Evolutionary conservation across 2,888 invertebrate genomes (phyloP).

Genomic region (Meghimatium bilineatum): DNA sequence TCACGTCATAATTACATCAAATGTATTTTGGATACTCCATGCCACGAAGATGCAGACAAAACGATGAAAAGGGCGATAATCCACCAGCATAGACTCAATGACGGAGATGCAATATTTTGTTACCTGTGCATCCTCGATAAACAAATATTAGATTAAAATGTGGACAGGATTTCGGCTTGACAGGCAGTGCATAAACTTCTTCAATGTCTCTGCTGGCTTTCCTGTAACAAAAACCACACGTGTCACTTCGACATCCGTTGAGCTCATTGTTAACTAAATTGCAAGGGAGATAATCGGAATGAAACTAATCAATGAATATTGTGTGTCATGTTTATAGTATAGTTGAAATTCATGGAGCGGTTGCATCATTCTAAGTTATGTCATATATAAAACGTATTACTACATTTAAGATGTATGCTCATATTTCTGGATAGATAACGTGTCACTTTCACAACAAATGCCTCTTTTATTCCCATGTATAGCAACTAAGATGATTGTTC

Average conservation of each 20-base stretch:
- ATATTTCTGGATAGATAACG: too few species aligned
- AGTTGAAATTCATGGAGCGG: too few species aligned
- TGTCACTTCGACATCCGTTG: neutral
- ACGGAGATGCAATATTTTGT: neutral
- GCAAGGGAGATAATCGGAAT: too few species aligned
- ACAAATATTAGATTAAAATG: neutral
- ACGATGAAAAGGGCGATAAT: constrained; percentile 2
- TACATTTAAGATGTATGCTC: too few species aligned
- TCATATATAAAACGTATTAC: too few species aligned
- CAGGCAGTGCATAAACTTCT: constrained; percentile 9
- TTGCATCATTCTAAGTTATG: too few species aligned
- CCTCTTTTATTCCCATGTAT: too few species aligned
- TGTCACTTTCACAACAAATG: too few species aligned
- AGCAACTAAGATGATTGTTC: too few species aligned
- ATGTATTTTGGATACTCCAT: neutral
- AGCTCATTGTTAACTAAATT: neutral
- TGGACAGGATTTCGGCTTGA: constrained; percentile 3
- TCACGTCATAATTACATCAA: neutral
- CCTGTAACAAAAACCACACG: neutral
- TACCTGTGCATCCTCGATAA: neutral
- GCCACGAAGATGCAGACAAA: neutral
- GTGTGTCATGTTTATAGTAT: too few species aligned
- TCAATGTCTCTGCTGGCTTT: neutral
- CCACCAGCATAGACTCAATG: neutral
- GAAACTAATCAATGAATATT: too few species aligned